Percentiles rank a stretch among this genome's conserved stretches.
Conservation (phyloP, 2,888 invertebrate genomes). For the Ectropis crepuscularia region DNA sequence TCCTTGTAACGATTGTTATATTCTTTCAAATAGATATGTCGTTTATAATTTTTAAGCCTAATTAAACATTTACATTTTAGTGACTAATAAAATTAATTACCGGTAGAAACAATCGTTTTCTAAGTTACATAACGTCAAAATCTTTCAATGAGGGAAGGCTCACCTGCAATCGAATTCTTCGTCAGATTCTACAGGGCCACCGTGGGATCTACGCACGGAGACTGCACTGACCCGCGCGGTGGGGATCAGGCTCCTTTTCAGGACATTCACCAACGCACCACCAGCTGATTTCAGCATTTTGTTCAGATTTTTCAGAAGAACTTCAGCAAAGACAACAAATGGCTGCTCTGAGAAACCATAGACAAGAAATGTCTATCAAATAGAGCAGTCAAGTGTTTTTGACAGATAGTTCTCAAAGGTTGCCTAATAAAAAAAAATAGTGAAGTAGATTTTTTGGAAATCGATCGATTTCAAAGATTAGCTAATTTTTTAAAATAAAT, state of each 20-base stretch:
- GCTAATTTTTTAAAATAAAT: too few relatives aligned
- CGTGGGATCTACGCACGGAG: constrained; percentile 70
- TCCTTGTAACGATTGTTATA: background rate
- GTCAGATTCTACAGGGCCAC: constrained; percentile 88
- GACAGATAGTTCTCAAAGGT: too few relatives aligned
- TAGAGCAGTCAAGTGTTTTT: background rate
- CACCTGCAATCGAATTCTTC: constrained; percentile 93
- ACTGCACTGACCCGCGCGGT: constrained; percentile 65
- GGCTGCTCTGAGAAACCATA: constrained; percentile 64
- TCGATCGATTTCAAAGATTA: too few relatives aligned
- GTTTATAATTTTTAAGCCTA: background rate
- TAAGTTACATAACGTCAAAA: constrained; percentile 82
- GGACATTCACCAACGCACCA: constrained; percentile 69
- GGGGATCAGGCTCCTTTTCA: constrained; percentile 71
- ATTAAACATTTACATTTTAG: background rate
- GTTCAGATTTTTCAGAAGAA: constrained; percentile 58
- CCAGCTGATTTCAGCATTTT: constrained; percentile 81
- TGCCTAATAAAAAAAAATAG: too few relatives aligned
- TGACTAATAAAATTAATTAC: constrained; percentile 22
- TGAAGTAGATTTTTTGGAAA: too few relatives aligned
- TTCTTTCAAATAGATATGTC: too few relatives aligned
- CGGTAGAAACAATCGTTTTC: constrained; percentile 51
- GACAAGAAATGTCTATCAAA: constrained; percentile 45
- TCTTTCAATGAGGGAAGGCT: constrained; percentile 51
- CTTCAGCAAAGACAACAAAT: constrained; percentile 75